A percentile compares a stretch with the other conserved stretches of the same genome.
These are phyloP conservation scores for Eufriesea mexicana DNA, from an alignment of 1,140 invertebrate species.

Conservation along the genomic window DNA sequence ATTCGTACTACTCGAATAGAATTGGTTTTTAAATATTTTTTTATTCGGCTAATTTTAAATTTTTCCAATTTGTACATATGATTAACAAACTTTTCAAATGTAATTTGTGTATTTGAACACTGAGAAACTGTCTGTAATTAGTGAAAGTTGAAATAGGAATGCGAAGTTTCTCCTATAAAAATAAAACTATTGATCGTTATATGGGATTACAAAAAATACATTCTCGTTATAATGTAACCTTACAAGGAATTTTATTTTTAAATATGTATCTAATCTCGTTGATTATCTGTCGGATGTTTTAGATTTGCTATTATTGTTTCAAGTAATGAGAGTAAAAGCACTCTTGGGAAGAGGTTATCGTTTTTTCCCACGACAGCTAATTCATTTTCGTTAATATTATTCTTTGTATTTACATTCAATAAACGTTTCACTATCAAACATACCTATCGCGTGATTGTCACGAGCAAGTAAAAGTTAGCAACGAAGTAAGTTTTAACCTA, in stretches of 20 bases:
- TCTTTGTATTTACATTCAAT: conserved; percentile 45
- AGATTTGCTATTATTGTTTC: conserved; percentile 8
- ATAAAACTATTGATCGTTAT: neutral
- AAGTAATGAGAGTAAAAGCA: conserved; percentile 12
- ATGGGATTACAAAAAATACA: neutral
- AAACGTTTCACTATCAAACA: conserved; percentile 18
- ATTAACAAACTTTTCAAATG: neutral
- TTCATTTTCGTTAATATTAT: conserved; percentile 44
- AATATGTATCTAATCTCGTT: conserved; percentile 27
- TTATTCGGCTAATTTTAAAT: neutral
- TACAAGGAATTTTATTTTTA: neutral
- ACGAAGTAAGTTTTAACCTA: conserved; percentile 38
- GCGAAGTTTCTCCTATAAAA: conserved; percentile 12
- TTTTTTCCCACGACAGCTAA: conserved; percentile 23
- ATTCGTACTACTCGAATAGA: no score
- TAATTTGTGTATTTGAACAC: neutral
- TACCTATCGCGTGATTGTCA: conserved; percentile 29
- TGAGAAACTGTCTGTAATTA: neutral
- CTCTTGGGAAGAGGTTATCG: conserved; percentile 17
- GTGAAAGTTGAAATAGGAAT: conserved; percentile 25
- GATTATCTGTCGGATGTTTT: conserved; percentile 23
- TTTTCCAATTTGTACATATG: neutral
- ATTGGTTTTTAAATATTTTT: neutral
- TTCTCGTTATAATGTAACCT: neutral
- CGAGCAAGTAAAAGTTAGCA: conserved; percentile 26